These are phyloP conservation scores for Antheraea pernyi DNA, from an alignment of 1,140 invertebrate species.

Conservation along the genomic window DNA sequence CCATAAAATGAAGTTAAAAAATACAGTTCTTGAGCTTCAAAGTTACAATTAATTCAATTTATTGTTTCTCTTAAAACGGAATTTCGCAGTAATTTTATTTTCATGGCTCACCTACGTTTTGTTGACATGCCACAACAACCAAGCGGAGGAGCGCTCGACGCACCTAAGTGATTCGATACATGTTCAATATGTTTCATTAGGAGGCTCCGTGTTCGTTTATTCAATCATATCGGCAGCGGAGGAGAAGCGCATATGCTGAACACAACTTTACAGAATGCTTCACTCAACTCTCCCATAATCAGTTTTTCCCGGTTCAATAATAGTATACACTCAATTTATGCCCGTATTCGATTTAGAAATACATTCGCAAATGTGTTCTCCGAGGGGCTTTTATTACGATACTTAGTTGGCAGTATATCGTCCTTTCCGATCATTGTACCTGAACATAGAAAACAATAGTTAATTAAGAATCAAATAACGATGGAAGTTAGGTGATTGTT, in stretches of 20 bases:
- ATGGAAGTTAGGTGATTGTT: slow-evolving; percentile 33
- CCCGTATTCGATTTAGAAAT: slow-evolving; percentile 9
- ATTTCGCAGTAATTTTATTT: slow-evolving; percentile 71
- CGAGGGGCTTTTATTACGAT: slow-evolving; percentile 16
- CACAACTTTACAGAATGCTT: slow-evolving; percentile 34
- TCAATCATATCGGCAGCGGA: slow-evolving; percentile 65
- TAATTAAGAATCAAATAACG: slow-evolving; percentile 32
- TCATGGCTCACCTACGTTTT: slow-evolving; percentile 66
- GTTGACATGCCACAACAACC: slow-evolving; percentile 65
- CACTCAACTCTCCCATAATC: slow-evolving; percentile 66
- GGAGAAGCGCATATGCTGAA: slow-evolving; percentile 47
- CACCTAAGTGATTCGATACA: slow-evolving; percentile 76
- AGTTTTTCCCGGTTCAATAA: slow-evolving; percentile 64
- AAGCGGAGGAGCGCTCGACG: slow-evolving; percentile 63
- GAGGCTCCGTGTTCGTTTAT: slow-evolving; percentile 67
- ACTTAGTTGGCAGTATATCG: slow-evolving; percentile 1
- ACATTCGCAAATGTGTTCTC: not conserved
- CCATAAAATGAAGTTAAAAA: slow-evolving; percentile 58
- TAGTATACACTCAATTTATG: slow-evolving; percentile 58
- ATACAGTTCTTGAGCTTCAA: slow-evolving; percentile 64
- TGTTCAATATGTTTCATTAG: slow-evolving; percentile 79
- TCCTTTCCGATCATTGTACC: not conserved
- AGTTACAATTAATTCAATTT: slow-evolving; percentile 74
- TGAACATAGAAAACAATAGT: slow-evolving; percentile 17
- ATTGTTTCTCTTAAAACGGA: slow-evolving; percentile 74